Base-by-base conservation (phyloP, 2,113 vertebrate genomes). In the Eira barbara region DNA sequence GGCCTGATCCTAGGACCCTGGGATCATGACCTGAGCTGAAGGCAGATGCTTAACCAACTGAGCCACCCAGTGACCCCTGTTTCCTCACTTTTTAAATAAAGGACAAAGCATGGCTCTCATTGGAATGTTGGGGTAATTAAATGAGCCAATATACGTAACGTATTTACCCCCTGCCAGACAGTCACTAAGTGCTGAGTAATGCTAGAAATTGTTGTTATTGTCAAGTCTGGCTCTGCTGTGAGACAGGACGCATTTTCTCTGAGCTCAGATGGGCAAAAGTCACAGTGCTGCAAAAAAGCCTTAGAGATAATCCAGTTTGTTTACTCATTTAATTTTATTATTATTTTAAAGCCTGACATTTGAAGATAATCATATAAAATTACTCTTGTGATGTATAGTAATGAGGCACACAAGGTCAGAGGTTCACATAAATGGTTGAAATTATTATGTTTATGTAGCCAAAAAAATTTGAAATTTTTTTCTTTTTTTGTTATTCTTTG, bases 401-500 rank as follows among this genome's bases (percentile, higher is more conserved):
- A 96, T 84, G 85, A 89, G 69, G 81, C 80, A 90, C 36, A 84
- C 12, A 49, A 96, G 42, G n/a, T 89, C 55, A 92, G 25, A 52
- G 47, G 39, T 67, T 88, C 42, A 83, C 59, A 90, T 76, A 93
- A 89, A 83, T 76, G n/a, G 39, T 59, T 96, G 76, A 95, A 86
- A 91, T 96, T 86, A 61, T 85, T 90, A 78, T 96, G 59, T 92
- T 91, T 80, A 83, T 81, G 3, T n/a, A 94, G 89, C 57, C 47
- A 91, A 93, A 79, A 85, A 84, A 84, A 94, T 31, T 57, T 36
- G 61, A 67, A 80, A n/a, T 45, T 76, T 93, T 79, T 95, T 63
- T 78, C 47, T 47, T 95, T 93, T 94, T 78, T 76, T 84, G 69
- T 57, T 96, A 92, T 88, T 95, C 39, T 85, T 90, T 97, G 42